Percentiles rank a stretch among this genome's conserved stretches.
phyloP scores from a whole-genome alignment of 2,113 vertebrate genomes.

The Morone saxatilis region DNA sequence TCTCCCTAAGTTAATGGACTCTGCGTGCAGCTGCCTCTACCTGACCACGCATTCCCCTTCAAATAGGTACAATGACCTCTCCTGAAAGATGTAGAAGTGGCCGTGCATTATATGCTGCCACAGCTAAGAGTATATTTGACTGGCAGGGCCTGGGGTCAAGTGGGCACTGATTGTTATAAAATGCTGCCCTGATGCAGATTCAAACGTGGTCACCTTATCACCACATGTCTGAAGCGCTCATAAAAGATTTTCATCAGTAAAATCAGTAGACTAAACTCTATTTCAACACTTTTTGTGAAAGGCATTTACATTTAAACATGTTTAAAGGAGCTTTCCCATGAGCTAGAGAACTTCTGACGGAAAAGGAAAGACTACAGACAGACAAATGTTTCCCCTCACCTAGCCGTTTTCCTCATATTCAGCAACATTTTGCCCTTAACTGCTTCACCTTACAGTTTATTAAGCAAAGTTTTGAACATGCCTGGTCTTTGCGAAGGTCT shows the following conservation, averaged over 20 bases:
- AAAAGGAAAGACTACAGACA: background rate
- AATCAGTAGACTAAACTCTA: background rate
- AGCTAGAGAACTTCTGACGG: background rate
- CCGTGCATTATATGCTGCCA: background rate
- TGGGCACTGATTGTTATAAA: conserved; percentile 28
- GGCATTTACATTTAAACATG: background rate
- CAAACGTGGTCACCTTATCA: conserved; percentile 12
- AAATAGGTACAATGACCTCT: conserved; percentile 32
- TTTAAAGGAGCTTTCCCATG: background rate
- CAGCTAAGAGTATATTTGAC: background rate
- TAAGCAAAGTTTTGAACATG: background rate
- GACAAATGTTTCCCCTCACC: background rate
- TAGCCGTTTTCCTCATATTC: background rate
- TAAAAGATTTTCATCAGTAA: background rate
- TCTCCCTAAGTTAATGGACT: conserved; percentile 50
- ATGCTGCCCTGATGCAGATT: conserved; percentile 3
- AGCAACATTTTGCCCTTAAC: background rate
- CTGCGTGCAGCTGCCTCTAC: conserved; percentile 21
- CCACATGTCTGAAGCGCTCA: conserved; percentile 1
- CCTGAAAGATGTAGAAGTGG: background rate
- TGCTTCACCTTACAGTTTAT: background rate
- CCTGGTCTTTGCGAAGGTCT: background rate
- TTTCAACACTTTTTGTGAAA: background rate
- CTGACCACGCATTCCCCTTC: conserved; percentile 33
- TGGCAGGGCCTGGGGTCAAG: background rate